Percentiles rank a stretch among this genome's conserved stretches.
Conservation (phyloP, 35 echinoderm and acorn worm genomes). For the Hemicentrotus pulcherrimus region DNA sequence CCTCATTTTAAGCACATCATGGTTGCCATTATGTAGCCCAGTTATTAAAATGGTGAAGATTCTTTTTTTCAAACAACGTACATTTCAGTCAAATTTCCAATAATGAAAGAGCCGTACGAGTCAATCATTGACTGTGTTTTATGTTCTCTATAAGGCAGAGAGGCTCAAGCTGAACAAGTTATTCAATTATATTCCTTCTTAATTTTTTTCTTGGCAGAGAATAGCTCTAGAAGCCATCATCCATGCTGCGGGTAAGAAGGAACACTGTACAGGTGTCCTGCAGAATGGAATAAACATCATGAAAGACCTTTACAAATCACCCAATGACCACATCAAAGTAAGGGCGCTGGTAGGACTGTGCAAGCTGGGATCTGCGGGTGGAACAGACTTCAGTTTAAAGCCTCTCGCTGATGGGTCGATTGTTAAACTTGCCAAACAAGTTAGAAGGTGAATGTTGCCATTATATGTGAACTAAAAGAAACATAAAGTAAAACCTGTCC, state of each 20-base stretch:
- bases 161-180: not conserved
- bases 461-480: not conserved
- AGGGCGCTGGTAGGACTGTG: slow-evolving; percentile 90
- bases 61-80: no score
- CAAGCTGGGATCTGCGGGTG: slow-evolving; percentile 91
- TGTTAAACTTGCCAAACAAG: slow-evolving; percentile 74
- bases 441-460: slow-evolving; percentile 66
- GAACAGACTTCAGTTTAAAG: slow-evolving; percentile 77
- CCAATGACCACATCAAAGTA: slow-evolving; percentile 81
- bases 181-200: no score
- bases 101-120: no score
- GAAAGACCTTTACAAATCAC: slow-evolving; percentile 81
- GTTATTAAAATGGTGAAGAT: no score
- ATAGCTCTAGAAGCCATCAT: slow-evolving; percentile 91
- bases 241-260: slow-evolving; percentile 84
- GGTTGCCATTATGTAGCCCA: no score
- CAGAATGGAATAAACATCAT: slow-evolving; percentile 72
- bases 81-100: no score
- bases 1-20: no score
- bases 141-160: not conserved
- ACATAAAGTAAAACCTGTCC: no score
- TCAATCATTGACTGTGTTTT: no score
- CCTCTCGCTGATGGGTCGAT: slow-evolving; percentile 84
- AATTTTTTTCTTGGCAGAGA: slow-evolving; percentile 56
- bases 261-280: slow-evolving; percentile 82